Percentiles rank a stretch among this genome's conserved stretches.
These are phyloP conservation scores for Danio aesculapii DNA, from an alignment of 2,797 vertebrate species.

Conservation along the genomic window DNA sequence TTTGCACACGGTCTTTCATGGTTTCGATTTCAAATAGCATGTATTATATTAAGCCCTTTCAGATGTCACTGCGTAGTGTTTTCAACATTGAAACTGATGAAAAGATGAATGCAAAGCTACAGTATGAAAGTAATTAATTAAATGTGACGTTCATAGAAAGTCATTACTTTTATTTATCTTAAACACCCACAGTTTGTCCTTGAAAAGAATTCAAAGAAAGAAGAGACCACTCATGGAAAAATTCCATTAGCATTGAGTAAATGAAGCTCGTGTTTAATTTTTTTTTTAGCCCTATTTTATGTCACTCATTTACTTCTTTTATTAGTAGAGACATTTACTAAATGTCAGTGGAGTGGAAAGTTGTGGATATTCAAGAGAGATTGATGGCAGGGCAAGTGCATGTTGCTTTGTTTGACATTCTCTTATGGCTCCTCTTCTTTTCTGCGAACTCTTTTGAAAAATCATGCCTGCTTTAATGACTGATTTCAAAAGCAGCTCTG, in stretches of 20 bases:
- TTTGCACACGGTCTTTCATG: neutral
- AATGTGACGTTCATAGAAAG: constrained; percentile 26
- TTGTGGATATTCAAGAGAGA: constrained; percentile 55
- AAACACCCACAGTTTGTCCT: constrained; percentile 33
- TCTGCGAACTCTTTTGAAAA: constrained; percentile 40
- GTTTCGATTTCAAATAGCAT: constrained; percentile 5
- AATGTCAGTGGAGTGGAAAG: constrained; percentile 74
- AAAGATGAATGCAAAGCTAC: neutral
- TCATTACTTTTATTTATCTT: constrained; percentile 14
- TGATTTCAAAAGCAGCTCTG: neutral
- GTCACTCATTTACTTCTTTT: constrained; percentile 61
- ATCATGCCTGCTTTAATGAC: neutral
- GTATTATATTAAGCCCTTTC: constrained; percentile 15
- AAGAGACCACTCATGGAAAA: neutral
- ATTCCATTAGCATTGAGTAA: constrained; percentile 40
- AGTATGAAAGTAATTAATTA: constrained; percentile 21
- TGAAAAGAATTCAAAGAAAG: constrained; percentile 7
- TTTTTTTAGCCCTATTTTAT: constrained; percentile 39
- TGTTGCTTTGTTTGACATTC: constrained; percentile 70
- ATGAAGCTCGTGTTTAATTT: constrained; percentile 29
- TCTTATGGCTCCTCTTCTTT: constrained; percentile 46
- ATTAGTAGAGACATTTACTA: constrained; percentile 69
- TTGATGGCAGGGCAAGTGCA: constrained; percentile 52
- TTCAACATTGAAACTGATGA: neutral
- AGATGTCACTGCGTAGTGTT: neutral